Conservation (phyloP, 2,888 invertebrate genomes). For the Celastrina argiolus region DNA sequence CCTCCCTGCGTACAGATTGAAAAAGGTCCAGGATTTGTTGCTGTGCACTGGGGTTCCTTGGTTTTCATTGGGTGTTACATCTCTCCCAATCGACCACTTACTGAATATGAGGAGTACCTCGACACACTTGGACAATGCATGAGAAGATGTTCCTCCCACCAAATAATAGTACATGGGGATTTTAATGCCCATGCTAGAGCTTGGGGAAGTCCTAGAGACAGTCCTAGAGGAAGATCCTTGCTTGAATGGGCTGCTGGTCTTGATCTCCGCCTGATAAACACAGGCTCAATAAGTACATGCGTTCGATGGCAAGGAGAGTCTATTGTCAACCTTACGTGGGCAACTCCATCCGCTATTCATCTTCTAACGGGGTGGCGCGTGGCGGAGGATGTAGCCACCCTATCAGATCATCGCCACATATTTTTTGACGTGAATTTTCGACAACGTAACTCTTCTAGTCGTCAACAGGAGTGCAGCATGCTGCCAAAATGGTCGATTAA, state of each 20-base stretch:
- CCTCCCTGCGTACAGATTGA: too few species aligned
- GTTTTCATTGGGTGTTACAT: constrained; percentile 14
- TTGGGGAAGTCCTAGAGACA: constrained; percentile 2
- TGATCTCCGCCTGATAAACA: background rate
- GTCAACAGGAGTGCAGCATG: too few species aligned
- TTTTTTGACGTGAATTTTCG: background rate
- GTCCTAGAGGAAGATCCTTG: background rate
- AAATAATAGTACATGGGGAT: background rate
- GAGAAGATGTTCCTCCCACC: background rate
- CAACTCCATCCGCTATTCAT: background rate
- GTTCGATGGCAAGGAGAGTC: constrained; percentile 16
- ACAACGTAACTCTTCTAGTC: too few species aligned
- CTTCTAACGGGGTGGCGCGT: background rate
- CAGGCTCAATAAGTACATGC: background rate
- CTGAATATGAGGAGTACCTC: background rate
- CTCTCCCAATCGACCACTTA: background rate
- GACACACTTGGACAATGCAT: constrained; percentile 3
- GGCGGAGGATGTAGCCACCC: background rate
- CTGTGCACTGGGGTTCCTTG: too few species aligned
- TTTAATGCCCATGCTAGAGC: constrained; percentile 13
- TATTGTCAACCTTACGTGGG: constrained; percentile 11
- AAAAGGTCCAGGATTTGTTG: too few species aligned
- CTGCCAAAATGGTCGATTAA: too few species aligned
- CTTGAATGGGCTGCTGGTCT: constrained; percentile 3
- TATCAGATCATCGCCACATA: constrained; percentile 15